A percentile compares a stretch with the other conserved stretches of the same genome.
Conservation (phyloP, 2,888 invertebrate genomes). For the Caenorhabditis virilis region DNA sequence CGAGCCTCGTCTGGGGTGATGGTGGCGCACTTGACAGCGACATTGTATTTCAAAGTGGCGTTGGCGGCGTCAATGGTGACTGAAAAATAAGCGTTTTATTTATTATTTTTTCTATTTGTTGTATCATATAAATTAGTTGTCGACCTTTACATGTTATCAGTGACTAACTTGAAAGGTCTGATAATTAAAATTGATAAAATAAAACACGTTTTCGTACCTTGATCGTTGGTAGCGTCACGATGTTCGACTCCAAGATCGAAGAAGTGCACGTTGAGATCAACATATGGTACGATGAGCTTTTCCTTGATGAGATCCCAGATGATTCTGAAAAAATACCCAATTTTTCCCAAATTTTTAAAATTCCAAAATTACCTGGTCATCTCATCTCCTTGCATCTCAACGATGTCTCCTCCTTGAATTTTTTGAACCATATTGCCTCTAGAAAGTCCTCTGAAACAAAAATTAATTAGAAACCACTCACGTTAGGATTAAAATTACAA, state of each 20-base stretch:
- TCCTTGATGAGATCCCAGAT: constrained; percentile 98
- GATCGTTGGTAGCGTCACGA: constrained; percentile 89
- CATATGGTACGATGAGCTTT: constrained; percentile 91
- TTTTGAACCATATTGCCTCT: constrained; percentile 45
- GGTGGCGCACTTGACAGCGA: constrained; percentile 96
- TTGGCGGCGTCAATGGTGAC: constrained; percentile 95
- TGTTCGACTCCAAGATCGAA: constrained; percentile 94
- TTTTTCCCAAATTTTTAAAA: neutral
- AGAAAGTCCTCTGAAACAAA: constrained; percentile 29
- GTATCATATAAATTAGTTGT: too few species aligned
- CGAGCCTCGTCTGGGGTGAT: constrained; percentile 96
- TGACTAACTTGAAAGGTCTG: neutral
- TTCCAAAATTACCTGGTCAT: constrained; percentile 70
- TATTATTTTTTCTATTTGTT: neutral
- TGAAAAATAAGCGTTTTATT: too few species aligned
- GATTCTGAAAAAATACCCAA: constrained; percentile 74
- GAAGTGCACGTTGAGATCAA: constrained; percentile 90
- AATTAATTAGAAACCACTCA: neutral
- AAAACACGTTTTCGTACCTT: constrained; percentile 71
- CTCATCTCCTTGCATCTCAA: constrained; percentile 73
- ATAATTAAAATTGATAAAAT: neutral
- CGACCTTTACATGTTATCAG: too few species aligned
- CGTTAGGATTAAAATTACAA: too few species aligned
- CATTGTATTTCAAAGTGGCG: constrained; percentile 93
- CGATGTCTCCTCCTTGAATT: constrained; percentile 69